Evolutionary conservation across 1,140 invertebrate genomes (phyloP).

Genomic region (Apocrypta bakeri): DNA sequence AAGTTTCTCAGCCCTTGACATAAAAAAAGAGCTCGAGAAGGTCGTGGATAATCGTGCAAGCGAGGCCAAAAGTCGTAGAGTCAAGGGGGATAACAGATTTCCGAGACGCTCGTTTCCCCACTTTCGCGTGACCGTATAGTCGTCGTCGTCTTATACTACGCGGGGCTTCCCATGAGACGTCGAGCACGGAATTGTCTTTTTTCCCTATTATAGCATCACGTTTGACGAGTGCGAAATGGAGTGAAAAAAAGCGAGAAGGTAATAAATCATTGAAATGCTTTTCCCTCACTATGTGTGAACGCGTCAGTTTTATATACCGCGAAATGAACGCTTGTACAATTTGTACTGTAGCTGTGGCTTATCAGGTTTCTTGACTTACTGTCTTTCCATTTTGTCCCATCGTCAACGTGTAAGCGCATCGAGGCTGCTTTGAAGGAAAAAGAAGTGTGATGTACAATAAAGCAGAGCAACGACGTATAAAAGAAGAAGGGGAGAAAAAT

Average conservation of each 20-base stretch:
- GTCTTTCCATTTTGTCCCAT: neutral
- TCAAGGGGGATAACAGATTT: conserved; percentile 59
- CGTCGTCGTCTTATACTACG: too few species aligned
- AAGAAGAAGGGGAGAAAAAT: neutral
- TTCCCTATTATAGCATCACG: conserved; percentile 16
- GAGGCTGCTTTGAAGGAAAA: neutral
- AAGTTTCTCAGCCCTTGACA: neutral
- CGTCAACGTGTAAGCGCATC: too few species aligned
- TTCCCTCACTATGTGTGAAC: neutral
- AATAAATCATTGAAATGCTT: neutral
- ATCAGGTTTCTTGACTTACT: neutral
- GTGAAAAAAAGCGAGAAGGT: conserved; percentile 10
- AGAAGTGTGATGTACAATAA: neutral
- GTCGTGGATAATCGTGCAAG: neutral
- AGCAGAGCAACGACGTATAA: neutral
- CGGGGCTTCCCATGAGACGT: neutral
- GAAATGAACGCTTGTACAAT: neutral
- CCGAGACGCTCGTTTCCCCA: conserved; percentile 51
- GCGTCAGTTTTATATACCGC: neutral
- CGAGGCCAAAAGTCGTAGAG: conserved; percentile 13
- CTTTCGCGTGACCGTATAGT: conserved; percentile 2
- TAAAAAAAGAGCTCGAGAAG: neutral
- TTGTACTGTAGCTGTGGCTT: neutral
- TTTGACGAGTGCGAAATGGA: conserved; percentile 13
- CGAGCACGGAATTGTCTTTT: conserved; percentile 28